Evolutionary conservation across 2,797 vertebrate species (phyloP), one percentile per base, ranked within the genome.

Genomic region (Arvicola amphibius): DNA sequence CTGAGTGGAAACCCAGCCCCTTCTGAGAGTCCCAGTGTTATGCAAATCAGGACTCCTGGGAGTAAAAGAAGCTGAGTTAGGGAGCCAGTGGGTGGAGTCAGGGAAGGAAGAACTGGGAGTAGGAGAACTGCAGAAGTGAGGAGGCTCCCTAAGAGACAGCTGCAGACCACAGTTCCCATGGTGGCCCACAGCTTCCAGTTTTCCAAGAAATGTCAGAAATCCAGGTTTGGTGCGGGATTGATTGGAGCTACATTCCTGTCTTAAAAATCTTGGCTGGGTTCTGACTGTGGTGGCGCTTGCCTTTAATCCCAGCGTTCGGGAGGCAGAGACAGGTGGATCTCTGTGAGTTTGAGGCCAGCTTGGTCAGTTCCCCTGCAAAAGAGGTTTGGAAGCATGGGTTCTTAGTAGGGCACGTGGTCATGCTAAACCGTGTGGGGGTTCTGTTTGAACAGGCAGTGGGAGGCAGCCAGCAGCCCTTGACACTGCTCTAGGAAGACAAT

Each of bases 121-220:
- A 48, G 4, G 73, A 88, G 19, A 56, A 19, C 1, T 3, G 3
- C 67, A 17, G 4, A 27, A 23, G 25, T 1, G 2, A 34, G 2
- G 34, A 27, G 23, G 13, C 23, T 0, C 2, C 46, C 8, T 16
- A 10, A 71, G 40, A n/a, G 23, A 51, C 23, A 37, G 32, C 16
- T 65, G 29, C 67, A 67, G 56, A 27, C 11, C 8, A 1, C 5
- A 1, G 19, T 19, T 19, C 19, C 43, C 65, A 73, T 4, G 59
- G 12, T 67, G 46, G 37, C 34, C 11, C 27, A 40, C 59, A 16
- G n/a, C 43, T 86, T 80, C 34, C 29, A 73, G 13, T 29, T 61
- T 21, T 71, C 40, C 40, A 51, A 71, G 37, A 74, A 90, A 78
- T 17, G 53, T 78, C 29, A 21, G 78, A 89, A 78, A 84, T 73